Evolutionary conservation across 2,113 vertebrate genomes (phyloP).

Genomic region (Semnopithecus entellus): DNA sequence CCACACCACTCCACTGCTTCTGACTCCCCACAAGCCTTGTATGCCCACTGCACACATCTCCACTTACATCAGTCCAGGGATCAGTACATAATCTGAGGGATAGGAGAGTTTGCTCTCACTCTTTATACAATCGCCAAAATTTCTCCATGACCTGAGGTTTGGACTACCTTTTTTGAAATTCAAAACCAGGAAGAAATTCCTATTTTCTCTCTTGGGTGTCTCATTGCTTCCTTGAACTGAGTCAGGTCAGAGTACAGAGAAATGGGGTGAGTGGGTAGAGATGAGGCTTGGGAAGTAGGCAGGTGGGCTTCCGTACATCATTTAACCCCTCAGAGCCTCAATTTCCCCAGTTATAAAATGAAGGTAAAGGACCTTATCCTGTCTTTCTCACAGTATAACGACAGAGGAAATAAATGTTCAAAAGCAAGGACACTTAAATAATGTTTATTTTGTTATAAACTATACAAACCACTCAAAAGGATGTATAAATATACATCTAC

Average conservation of each 20-base stretch:
- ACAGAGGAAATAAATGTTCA: neutral
- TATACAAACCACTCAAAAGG: neutral
- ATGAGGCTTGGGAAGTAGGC: neutral
- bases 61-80: neutral
- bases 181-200: neutral
- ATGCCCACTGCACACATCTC: too few relatives aligned
- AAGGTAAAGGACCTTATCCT: neutral
- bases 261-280: neutral
- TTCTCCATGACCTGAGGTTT: neutral
- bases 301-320: neutral
- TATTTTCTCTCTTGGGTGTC: neutral
- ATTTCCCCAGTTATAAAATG: neutral
- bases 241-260: neutral
- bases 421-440: neutral
- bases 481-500: neutral
- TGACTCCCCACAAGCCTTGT: too few relatives aligned
- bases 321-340: neutral
- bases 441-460: neutral
- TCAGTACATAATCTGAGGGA: neutral
- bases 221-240: neutral
- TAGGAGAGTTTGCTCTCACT: neutral
- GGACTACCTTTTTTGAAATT: neutral
- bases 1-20: neutral
- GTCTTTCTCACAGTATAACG: neutral
- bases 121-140: neutral